Base-by-base conservation (phyloP, 1,140 invertebrate genomes). In the Pantala flavescens region DNA sequence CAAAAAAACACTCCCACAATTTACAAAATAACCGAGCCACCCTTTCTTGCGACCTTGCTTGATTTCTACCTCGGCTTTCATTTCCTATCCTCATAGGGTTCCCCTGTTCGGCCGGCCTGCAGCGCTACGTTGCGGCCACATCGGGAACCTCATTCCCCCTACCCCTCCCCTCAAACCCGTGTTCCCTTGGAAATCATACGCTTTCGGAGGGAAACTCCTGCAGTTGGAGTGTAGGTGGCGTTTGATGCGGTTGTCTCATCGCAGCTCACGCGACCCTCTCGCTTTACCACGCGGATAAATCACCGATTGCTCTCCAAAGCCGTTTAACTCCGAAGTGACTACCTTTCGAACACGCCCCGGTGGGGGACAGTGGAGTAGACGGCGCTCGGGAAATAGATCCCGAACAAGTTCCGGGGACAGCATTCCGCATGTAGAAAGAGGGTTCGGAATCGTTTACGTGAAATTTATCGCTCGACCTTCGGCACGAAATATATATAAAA, bases 141-240 rank as follows among this genome's bases (percentile, higher is more conserved):
- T 16, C 49, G 1, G 3, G 49, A 63, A 63, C 49, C 49, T 7
- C 16, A 3, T 7, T 63, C 12, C 14, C 14, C 49, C 49, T 21
- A 63, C 16, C 49, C 49, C 49, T 36, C 49, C 49, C 16, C 49
- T 63, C 16, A 7, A 63, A 1, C 49, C 49, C 5, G 16, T 63
- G 28, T 36, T 21, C 49, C 49, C 49, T 63, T 63, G 16, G n/a
- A 63, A 63, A 63, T 63, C 49, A 63, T 63, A 63, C n/a, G 49
- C 49, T 63, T 63, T 63, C 49, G 49, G 49, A 63, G 49, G 49
- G 49, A 63, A 63, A 63, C 49, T 63, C 49, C 49, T 16, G n/a
- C 49, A 63, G 49, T 63, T 16, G 49, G 49, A 63, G 49, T 63
- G 49, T 63, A 63, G 49, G 49, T 21, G 49, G 49, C 49, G 49